Evolutionary conservation across 2,888 invertebrate genomes (phyloP).

Genomic region (Lamellibrachia satsuma): DNA sequence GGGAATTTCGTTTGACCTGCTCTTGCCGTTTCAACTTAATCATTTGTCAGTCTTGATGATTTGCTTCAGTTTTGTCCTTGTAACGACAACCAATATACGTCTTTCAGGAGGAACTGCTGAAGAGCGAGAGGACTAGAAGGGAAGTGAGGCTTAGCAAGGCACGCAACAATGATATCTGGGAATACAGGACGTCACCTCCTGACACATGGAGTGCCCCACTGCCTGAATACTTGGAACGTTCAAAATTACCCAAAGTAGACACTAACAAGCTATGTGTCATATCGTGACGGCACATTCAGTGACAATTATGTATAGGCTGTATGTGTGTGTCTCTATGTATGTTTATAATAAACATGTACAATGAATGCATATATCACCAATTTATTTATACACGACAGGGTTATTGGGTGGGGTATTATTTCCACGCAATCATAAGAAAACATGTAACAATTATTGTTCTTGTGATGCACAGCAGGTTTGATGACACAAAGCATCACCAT

Average conservation of each 20-base stretch:
- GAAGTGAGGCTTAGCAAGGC: constrained; percentile 75
- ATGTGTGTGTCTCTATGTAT: background rate
- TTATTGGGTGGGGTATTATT: background rate
- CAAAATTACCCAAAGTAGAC: constrained; percentile 28
- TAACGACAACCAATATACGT: background rate
- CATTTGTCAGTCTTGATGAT: background rate
- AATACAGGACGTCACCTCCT: constrained; percentile 79
- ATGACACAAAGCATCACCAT: background rate
- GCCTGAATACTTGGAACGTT: constrained; percentile 71
- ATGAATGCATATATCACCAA: background rate
- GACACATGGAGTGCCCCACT: constrained; percentile 83
- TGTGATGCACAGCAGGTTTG: background rate
- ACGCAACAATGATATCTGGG: constrained; percentile 82
- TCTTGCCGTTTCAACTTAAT: background rate
- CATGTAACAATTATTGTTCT: background rate
- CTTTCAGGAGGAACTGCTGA: constrained; percentile 69
- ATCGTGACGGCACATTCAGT: constrained; percentile 1
- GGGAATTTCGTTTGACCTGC: background rate
- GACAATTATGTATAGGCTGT: background rate
- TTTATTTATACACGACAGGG: background rate
- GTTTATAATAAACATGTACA: background rate
- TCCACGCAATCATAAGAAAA: background rate
- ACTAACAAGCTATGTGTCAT: constrained; percentile 24
- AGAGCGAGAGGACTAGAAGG: constrained; percentile 77
- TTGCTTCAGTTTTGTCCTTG: background rate